Evolutionary conservation across 2,113 vertebrate genomes (phyloP).

Genomic region (Melanerpes formicivorus): DNA sequence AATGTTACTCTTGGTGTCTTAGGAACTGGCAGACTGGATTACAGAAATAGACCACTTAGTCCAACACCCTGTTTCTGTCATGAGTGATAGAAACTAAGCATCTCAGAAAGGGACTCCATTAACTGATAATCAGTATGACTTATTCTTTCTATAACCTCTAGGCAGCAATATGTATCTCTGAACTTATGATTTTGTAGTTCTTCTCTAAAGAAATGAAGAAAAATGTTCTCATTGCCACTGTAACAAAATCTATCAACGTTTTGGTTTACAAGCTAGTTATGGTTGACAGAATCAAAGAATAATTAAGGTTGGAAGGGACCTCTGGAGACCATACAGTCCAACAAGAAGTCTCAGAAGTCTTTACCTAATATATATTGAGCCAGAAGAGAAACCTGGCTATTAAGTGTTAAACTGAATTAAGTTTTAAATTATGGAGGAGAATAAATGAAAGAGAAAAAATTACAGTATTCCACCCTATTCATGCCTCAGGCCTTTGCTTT

Average conservation of each 20-base stretch:
- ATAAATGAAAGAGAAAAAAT: neutral
- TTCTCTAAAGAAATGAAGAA: neutral
- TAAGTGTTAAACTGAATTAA: neutral
- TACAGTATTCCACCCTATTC: neutral
- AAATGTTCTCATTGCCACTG: neutral
- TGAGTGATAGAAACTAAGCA: neutral
- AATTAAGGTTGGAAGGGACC: neutral
- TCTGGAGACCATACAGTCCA: neutral
- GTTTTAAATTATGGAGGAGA: neutral
- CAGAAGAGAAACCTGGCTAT: neutral
- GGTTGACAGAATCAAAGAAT: neutral
- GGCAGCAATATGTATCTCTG: neutral
- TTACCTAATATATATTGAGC: neutral
- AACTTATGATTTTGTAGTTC: neutral
- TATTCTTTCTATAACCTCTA: neutral
- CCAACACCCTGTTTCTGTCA: neutral
- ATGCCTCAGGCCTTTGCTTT: neutral
- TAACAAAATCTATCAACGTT: neutral
- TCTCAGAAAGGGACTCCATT: neutral
- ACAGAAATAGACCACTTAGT: neutral
- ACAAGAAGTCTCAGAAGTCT: neutral
- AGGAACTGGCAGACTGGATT: neutral
- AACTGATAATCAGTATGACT: neutral
- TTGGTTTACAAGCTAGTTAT: neutral
- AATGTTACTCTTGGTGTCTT: accelerated